Percentiles rank a stretch among this genome's conserved stretches.
These are phyloP conservation scores for Hucho hucho DNA, from an alignment of 2,113 vertebrate genomes.

Conservation along the genomic window DNA sequence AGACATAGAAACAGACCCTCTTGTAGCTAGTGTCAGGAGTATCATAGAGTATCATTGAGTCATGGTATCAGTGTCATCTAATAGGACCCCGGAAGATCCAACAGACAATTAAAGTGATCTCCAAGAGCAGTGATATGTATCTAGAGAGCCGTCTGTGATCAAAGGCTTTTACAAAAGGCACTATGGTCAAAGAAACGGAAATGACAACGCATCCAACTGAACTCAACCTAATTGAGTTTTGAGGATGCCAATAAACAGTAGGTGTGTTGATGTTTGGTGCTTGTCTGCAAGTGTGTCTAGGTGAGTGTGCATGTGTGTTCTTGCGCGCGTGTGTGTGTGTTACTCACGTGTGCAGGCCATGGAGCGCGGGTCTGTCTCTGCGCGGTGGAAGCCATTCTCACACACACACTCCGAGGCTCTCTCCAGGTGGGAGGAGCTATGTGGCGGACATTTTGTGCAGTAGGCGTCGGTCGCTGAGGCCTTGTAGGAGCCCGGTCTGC, in stretches of 20 bases:
- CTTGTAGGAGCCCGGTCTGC: constrained; percentile 79
- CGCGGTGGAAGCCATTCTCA: constrained; percentile 76
- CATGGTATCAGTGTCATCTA: too few species aligned
- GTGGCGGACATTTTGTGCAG: constrained; percentile 80
- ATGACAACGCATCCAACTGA: neutral
- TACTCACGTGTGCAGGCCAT: constrained; percentile 81
- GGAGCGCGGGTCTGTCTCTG: constrained; percentile 74
- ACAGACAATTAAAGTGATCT: too few species aligned
- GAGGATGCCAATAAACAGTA: neutral
- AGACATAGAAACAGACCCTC: neutral
- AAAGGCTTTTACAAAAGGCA: too few species aligned
- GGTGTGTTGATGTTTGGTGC: neutral
- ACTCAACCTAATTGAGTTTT: neutral
- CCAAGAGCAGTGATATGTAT: too few species aligned
- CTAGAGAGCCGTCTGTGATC: too few species aligned
- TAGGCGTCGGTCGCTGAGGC: constrained; percentile 76
- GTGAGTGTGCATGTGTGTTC: constrained; percentile 12
- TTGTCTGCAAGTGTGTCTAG: constrained; percentile 6
- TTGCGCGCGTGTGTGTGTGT: constrained; percentile 5
- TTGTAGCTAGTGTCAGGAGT: neutral
- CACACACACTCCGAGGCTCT: constrained; percentile 75
- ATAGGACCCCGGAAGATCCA: too few species aligned
- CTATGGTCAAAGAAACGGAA: too few species aligned
- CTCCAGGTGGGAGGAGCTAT: constrained; percentile 78
- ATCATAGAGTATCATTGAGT: neutral